Conservation (phyloP, 2,113 vertebrate genomes). For the Tursiops truncatus region DNA sequence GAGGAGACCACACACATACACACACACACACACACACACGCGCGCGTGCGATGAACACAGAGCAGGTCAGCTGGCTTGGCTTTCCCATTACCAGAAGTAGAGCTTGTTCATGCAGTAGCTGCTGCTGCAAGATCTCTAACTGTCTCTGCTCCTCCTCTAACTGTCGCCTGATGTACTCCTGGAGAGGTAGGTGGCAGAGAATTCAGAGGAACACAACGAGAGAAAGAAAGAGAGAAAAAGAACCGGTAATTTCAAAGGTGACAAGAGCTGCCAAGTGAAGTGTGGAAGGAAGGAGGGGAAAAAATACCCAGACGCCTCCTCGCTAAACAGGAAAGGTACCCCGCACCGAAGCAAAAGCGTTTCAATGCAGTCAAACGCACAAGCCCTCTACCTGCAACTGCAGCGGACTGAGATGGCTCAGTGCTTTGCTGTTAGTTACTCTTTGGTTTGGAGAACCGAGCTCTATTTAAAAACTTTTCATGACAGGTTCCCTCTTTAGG, state of each 20-base stretch:
- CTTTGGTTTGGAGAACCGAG: not conserved
- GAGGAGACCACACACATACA: not conserved
- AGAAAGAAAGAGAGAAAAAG: slow-evolving; percentile 80
- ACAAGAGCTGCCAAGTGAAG: slow-evolving; percentile 43
- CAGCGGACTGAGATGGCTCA: not conserved
- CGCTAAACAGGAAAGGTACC: slow-evolving; percentile 10
- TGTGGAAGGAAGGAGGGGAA: slow-evolving; percentile 26
- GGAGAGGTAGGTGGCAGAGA: slow-evolving; percentile 81
- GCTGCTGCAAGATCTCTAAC: slow-evolving; percentile 99
- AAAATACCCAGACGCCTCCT: slow-evolving; percentile 43
- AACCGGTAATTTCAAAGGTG: slow-evolving; percentile 76
- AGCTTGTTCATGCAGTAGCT: slow-evolving; percentile 99
- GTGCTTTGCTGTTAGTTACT: not conserved
- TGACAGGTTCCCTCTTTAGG: not conserved
- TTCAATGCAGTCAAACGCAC: slow-evolving; percentile 55
- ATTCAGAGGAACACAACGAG: slow-evolving; percentile 73
- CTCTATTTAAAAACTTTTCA: not conserved
- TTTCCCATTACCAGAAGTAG: slow-evolving; percentile 97
- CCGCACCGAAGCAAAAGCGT: slow-evolving; percentile 36
- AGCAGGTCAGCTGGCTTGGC: slow-evolving; percentile 62
- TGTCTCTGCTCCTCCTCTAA: slow-evolving; percentile 99
- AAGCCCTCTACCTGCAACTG: not conserved
- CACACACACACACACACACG: not conserved
- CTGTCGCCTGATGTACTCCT: slow-evolving; percentile 99
- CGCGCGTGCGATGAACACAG: slow-evolving; percentile 3